A percentile compares a stretch with the other conserved stretches of the same genome.
phyloP scores from a whole-genome alignment of 2,113 vertebrate genomes.

The Ahaetulla prasina region DNA sequence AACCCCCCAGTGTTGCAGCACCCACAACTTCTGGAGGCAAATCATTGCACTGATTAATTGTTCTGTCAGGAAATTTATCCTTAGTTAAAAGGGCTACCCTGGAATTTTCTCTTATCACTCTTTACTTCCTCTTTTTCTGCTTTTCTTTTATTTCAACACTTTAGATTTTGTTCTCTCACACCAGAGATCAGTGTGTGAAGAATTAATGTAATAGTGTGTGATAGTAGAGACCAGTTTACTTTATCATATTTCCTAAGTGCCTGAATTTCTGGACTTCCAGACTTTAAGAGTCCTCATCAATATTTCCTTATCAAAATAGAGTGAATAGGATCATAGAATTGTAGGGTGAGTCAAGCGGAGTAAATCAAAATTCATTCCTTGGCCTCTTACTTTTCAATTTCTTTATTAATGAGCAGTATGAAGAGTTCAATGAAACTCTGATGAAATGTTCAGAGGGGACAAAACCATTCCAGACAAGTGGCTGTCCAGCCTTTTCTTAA shows the following conservation, averaged over 20 bases:
- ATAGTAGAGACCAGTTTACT: background rate
- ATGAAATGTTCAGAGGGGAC: background rate
- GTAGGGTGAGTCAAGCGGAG: background rate
- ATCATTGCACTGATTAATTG: no score
- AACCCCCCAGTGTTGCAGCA: no score
- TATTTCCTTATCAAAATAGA: background rate
- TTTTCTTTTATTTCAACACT: background rate
- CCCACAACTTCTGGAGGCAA: no score
- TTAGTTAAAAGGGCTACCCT: background rate
- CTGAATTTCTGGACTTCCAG: background rate
- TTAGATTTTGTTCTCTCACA: background rate
- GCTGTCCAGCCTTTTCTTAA: background rate
- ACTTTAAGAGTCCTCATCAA: background rate
- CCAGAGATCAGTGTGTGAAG: background rate
- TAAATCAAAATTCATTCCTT: background rate
- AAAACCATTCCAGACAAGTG: background rate
- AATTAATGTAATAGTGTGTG: background rate
- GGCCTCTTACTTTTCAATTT: background rate
- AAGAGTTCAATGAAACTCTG: background rate
- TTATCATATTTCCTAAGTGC: background rate
- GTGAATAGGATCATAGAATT: background rate
- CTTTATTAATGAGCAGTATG: background rate
- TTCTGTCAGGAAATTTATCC: no score
- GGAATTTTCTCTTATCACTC: background rate
- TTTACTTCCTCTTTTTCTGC: background rate